Conservation (phyloP, 2,888 invertebrate genomes). For the Andrena chrysosceles region DNA sequence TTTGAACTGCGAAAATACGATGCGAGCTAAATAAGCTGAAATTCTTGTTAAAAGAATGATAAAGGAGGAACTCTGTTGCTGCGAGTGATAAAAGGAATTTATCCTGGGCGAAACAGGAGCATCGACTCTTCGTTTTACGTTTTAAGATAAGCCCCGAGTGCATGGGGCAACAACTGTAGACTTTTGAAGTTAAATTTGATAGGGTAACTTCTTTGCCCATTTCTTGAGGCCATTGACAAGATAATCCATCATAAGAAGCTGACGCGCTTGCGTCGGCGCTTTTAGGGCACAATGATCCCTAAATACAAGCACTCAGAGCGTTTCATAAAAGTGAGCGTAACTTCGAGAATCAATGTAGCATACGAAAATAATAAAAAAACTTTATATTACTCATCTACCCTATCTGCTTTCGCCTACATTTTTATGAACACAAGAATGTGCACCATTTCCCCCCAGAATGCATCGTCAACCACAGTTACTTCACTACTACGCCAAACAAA, state of each 20-base stretch:
- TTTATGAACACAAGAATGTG: not conserved
- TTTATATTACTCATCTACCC: not conserved
- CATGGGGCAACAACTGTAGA: conserved; percentile 4
- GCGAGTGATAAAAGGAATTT: conserved; percentile 3
- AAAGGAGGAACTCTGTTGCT: not conserved
- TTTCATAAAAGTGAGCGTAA: conserved; percentile 1
- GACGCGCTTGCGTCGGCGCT: not conserved
- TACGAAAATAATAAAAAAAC: not conserved
- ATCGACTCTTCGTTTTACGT: conserved; percentile 8
- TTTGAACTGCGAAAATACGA: not conserved
- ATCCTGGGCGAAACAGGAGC: not conserved
- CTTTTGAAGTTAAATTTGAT: conserved; percentile 2
- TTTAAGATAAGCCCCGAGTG: not conserved
- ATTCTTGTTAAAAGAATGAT: not conserved
- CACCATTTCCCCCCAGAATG: too few species aligned
- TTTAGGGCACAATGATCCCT: not conserved
- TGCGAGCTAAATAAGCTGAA: not conserved
- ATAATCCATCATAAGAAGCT: not conserved
- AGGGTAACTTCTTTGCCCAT: not conserved
- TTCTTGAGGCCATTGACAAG: not conserved
- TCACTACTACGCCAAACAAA: not conserved
- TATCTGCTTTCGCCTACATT: not conserved
- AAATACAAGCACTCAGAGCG: not conserved
- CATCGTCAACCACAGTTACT: too few species aligned
- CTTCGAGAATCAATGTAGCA: not conserved